Base-by-base conservation (phyloP, 2,888 invertebrate species). In the Cremastinae sp. region DNA sequence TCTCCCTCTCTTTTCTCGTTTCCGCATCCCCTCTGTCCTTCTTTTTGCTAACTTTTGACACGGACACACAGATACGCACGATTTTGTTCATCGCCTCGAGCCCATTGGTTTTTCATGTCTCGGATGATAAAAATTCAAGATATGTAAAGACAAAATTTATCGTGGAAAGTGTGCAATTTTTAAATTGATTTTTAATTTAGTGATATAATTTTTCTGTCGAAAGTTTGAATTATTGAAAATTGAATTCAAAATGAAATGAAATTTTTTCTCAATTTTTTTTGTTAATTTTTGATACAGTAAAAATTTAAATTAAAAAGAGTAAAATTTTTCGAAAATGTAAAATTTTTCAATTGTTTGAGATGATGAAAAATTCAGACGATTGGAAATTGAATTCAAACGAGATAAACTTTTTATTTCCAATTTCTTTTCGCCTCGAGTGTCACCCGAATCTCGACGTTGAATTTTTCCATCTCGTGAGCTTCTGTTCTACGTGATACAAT, bases 1-100 rank as follows among this genome's bases (percentile, higher is more conserved):
- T 16, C 14, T 35, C 61, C 20, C n/a, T 37, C 41, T 64, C 71
- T 70, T 74, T 55, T 45, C 39, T 72, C 18, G 56, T 69, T 75
- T 70, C 69, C 71, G 58, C 71, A 75, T 70, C 56, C 68, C 74
- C 77, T 78, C 47, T 37, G 59, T 61, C 73, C 62, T 4, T 45
- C 55, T 35, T 39, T 39, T n/a, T 16, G 28, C 43, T 39, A 39
- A 62, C 37, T 72, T 37, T 16, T 55, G 45, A 39, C 64, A 41
- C 70, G 55, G 12, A 37, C 45, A 55, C 51, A 53, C 56, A 58
- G 20, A 47, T 12, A 61, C 41, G 65, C 49, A n/a, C 28, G 55
- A n/a, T 37, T 12, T 51, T 18, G 39, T 51, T 7, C 55, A 22
- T 43, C 35, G 20, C 68, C 66, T 28, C 37, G 14, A 22, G 68